These are phyloP conservation scores for Platynereis dumerilii DNA, from an alignment of 2,888 invertebrate species.

Conservation along the genomic window DNA sequence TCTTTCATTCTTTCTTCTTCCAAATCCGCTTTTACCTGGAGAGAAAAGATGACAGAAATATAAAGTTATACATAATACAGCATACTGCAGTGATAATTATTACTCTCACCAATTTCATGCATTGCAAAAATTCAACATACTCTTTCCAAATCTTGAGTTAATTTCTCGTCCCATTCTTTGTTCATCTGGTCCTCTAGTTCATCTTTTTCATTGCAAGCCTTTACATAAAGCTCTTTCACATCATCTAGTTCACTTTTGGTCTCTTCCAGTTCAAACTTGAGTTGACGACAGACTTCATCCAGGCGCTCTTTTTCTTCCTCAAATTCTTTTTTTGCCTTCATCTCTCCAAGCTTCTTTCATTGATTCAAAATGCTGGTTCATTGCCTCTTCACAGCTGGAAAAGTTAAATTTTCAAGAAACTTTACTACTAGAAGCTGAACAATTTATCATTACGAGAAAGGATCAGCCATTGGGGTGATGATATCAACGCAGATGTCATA, in stretches of 20 bases:
- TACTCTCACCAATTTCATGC: too few species aligned
- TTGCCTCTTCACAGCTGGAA: constrained; percentile 45
- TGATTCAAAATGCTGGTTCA: constrained; percentile 48
- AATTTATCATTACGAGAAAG: too few species aligned
- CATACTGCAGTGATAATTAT: too few species aligned
- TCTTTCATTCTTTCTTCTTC: constrained; percentile 12
- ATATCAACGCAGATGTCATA: too few species aligned
- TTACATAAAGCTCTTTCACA: constrained; percentile 56
- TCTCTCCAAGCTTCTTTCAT: constrained; percentile 49
- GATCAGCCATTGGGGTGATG: too few species aligned
- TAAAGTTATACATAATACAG: too few species aligned
- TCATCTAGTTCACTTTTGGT: constrained; percentile 47
- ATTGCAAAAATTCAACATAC: too few species aligned
- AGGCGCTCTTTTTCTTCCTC: constrained; percentile 70
- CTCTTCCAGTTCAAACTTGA: constrained; percentile 38
- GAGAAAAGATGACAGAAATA: too few species aligned
- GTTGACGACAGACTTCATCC: constrained; percentile 35
- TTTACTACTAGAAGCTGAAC: too few species aligned
- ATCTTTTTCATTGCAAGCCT: constrained; percentile 49
- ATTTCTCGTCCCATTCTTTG: constrained; percentile 8
- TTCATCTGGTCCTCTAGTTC: constrained; percentile 38
- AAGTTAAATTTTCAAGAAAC: too few species aligned
- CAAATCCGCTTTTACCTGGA: neutral
- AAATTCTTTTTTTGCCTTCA: constrained; percentile 42
- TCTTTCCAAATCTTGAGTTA: constrained; percentile 6